These are phyloP conservation scores for Dorcus parallelipipedus DNA, from an alignment of 2,888 invertebrate genomes.

Conservation along the genomic window DNA sequence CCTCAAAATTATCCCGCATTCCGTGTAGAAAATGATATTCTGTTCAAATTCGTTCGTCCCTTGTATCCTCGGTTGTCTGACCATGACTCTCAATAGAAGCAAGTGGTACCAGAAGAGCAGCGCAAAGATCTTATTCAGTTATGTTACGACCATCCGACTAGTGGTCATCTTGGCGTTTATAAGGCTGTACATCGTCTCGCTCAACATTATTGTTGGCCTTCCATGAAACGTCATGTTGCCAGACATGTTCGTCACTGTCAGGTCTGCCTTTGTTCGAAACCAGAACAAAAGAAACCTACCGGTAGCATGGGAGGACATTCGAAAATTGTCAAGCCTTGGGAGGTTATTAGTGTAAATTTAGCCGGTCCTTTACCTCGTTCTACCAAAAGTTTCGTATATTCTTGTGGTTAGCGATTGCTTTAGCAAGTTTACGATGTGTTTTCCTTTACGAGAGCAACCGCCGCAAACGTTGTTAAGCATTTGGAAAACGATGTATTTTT, in stretches of 20 bases:
- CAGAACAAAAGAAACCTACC: conserved; percentile 21
- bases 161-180: conserved; percentile 25
- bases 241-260: conserved; percentile 2
- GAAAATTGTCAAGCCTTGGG: conserved; percentile 13
- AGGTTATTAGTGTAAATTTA: conserved; percentile 20
- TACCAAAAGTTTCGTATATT: conserved; percentile 6
- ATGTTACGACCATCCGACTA: conserved; percentile 18
- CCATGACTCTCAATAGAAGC: conserved; percentile 18
- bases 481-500: conserved; percentile 27
- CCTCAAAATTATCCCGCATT: conserved; percentile 22
- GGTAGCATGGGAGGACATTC: conserved; percentile 21
- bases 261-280: conserved; percentile 12
- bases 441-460: conserved; percentile 18
- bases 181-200: conserved; percentile 22
- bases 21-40: conserved; percentile 13
- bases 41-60: conserved; percentile 20
- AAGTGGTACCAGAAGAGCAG: conserved; percentile 18
- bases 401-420: conserved; percentile 24
- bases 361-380: conserved; percentile 18
- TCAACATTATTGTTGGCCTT: conserved; percentile 25
- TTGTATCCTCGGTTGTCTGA: conserved; percentile 9
- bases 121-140: conserved; percentile 8
- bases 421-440: conserved; percentile 15
- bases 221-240: conserved; percentile 21
- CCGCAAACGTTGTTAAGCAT: conserved; percentile 6